Evolutionary conservation across 2,888 invertebrate genomes (phyloP), one percentile per base, ranked within the genome.

Genomic region (Erebia ligea): DNA sequence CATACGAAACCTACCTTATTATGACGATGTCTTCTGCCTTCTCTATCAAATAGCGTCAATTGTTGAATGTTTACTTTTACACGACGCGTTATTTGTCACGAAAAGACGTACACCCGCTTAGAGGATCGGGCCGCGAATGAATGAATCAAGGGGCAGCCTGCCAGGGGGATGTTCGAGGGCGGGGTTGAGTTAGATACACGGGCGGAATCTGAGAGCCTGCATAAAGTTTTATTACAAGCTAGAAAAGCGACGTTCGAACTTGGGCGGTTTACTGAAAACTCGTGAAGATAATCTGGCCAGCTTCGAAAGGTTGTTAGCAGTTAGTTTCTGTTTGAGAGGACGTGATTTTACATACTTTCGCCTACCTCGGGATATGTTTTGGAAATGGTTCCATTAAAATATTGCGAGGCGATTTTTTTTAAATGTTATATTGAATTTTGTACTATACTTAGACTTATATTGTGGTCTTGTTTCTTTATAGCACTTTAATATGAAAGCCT

Each of bases 131-230:
- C 80, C 84, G 80, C 83, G 86, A 88, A 87, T 91, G 92, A 92
- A 91, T 92, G 92, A 87, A 88, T 34, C 67, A 83, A 86, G 89
- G 89, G 88, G 84, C n/a, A 52, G 42, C 42, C 42, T 9, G 13
- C 1, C 86, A 84, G 86, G 89, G 89, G 89, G 88, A 84, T 79
- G 86, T 77, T 75, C 75, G 85, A 87, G 88, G 92, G 91, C 88
- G 91, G 90, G 89, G 89, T 90, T 80, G 78, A 64, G 64, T 56
- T 61, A 40, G 45, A 67, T 69, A 67, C 70, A 56, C 65, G 66
- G 56, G 42, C 67, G 62, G 52, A 68, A 68, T 71, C 54, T 6
- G 42, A 68, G 58, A 73, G 71, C 52, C 59, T 52, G 58, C 54
- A 42, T 54, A 42, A 50, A 52, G 48, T 67, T 58, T 67, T 58